A percentile compares a stretch with the other conserved stretches of the same genome.
Conservation (phyloP, 2,113 vertebrate genomes). For the Daboia siamensis region DNA sequence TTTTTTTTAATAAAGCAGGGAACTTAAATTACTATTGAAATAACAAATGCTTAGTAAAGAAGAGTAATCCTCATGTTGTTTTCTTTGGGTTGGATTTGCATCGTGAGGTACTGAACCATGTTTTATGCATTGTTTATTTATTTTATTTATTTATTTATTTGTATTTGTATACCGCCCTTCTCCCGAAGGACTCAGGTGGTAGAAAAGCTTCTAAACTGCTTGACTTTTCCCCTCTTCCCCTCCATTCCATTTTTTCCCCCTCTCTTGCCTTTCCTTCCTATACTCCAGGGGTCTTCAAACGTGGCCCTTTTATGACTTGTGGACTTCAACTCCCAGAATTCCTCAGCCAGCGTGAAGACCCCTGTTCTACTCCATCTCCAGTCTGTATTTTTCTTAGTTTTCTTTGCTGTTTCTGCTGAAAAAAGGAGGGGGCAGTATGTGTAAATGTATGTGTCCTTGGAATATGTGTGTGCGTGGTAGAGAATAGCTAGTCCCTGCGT, state of each 20-base stretch:
- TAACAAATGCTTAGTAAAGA: background rate
- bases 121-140: background rate
- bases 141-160: no score
- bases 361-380: background rate
- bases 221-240: background rate
- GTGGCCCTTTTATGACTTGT: no score
- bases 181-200: no score
- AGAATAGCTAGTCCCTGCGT: background rate
- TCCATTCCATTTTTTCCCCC: background rate
- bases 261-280: background rate
- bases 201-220: background rate
- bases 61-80: background rate
- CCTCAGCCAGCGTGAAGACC: no score
- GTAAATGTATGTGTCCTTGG: background rate
- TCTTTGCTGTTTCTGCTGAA: background rate
- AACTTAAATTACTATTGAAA: background rate
- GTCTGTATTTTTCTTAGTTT: background rate
- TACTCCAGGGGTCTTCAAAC: background rate
- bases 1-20: background rate
- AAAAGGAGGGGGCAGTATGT: background rate
- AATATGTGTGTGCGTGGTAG: background rate
- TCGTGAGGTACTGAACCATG: background rate
- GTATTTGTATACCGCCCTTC: no score
- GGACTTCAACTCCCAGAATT: no score
- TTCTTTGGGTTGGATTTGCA: background rate